A percentile compares a stretch with the other conserved stretches of the same genome.
Evolutionary conservation across 2,797 vertebrate genomes (phyloP).

Genomic region (Crenuchus spilurus): DNA sequence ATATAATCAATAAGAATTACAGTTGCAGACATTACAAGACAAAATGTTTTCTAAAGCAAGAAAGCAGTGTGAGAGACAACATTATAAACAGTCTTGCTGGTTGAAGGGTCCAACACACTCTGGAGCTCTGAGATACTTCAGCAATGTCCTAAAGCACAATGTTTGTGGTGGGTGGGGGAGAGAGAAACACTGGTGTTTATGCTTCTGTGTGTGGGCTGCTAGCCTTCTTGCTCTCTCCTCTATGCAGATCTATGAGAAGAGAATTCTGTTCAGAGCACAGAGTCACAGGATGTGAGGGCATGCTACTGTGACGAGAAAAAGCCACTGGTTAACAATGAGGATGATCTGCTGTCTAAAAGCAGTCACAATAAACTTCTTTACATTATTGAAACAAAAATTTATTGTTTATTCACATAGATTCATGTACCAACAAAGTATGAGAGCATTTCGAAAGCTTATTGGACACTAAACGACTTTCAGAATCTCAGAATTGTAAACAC

Average conservation of each 20-base stretch:
- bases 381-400: too few species aligned
- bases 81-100: neutral
- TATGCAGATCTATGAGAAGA: conserved; percentile 21
- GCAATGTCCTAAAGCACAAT: conserved; percentile 9
- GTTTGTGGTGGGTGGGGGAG: conserved; percentile 30
- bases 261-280: neutral
- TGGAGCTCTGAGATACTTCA: conserved; percentile 16
- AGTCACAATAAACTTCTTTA: too few species aligned
- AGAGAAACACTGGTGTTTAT: conserved; percentile 16
- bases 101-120: neutral
- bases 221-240: conserved; percentile 32
- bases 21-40: too few species aligned
- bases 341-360: neutral
- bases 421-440: too few species aligned
- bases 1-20: too few species aligned
- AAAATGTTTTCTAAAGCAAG: neutral
- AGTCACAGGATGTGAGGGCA: neutral
- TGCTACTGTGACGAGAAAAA: neutral
- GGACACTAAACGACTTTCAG: too few species aligned
- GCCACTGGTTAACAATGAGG: neutral
- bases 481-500: too few species aligned
- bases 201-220: conserved; percentile 52
- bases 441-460: too few species aligned
- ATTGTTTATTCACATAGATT: too few species aligned
- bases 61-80: neutral